Evolutionary conservation across 37 sponge, comb jelly and placozoan genomes (phyloP).

Genomic region (Dysidea cf. avara): DNA sequence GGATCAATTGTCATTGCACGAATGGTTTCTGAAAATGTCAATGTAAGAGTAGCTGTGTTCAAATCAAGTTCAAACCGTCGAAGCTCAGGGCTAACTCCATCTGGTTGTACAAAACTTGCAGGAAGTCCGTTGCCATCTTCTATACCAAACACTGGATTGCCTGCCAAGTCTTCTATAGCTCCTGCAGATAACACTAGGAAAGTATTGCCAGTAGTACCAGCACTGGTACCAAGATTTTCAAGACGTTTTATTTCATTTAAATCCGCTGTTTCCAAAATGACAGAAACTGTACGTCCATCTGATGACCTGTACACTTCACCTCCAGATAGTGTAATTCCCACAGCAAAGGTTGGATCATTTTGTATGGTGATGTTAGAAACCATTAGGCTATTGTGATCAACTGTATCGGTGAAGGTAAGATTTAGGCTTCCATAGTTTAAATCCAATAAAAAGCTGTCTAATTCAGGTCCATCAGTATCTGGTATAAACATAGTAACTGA

Average conservation of each 20-base stretch:
- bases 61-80: conserved; percentile 62
- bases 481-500: conserved; percentile 41
- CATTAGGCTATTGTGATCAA: conserved; percentile 44
- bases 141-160: conserved; percentile 48
- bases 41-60: conserved; percentile 56
- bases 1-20: conserved; percentile 31
- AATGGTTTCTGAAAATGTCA: conserved; percentile 79
- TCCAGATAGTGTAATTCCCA: background rate
- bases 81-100: conserved; percentile 54
- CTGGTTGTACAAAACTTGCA: conserved; percentile 39
- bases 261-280: conserved; percentile 25
- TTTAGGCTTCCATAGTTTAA: conserved; percentile 55
- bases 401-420: conserved; percentile 79
- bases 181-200: conserved; percentile 46
- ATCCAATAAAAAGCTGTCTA: conserved; percentile 66
- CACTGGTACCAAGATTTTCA: conserved; percentile 43
- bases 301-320: conserved; percentile 36
- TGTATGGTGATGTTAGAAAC: conserved; percentile 40
- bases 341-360: background rate
- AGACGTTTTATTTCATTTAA: conserved; percentile 72
- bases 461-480: conserved; percentile 52
- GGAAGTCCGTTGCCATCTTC: conserved; percentile 23
- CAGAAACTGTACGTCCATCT: conserved; percentile 50
- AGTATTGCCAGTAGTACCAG: conserved; percentile 30
- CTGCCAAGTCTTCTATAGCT: conserved; percentile 75